A percentile compares a stretch with the other conserved stretches of the same genome.
Conservation (phyloP, 2,797 vertebrate genomes). For the Rhynchotus rufescens region DNA sequence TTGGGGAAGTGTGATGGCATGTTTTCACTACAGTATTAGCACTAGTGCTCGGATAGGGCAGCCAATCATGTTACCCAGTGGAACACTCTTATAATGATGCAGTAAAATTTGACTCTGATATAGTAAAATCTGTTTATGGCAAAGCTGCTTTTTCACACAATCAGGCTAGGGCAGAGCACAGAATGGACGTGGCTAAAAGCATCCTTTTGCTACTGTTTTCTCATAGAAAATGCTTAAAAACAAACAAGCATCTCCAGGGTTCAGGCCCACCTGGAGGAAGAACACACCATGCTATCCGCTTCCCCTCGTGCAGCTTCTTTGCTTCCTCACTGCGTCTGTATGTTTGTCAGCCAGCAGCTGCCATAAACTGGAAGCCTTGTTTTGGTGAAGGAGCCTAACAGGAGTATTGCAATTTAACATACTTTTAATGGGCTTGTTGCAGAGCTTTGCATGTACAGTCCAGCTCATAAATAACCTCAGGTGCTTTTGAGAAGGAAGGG, state of each 20-base stretch:
- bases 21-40: constrained; percentile 69
- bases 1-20: constrained; percentile 81
- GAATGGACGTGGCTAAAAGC: not conserved
- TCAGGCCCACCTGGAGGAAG: constrained; percentile 8
- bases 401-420: constrained; percentile 55
- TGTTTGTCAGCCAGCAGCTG: not conserved
- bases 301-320: not conserved
- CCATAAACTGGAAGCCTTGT: constrained; percentile 35
- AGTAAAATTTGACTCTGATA: constrained; percentile 87
- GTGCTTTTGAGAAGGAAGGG: constrained; percentile 2
- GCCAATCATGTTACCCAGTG: constrained; percentile 77
- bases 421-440: constrained; percentile 4
- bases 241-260: constrained; percentile 18
- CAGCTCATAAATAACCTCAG: constrained; percentile 10
- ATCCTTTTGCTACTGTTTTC: not conserved
- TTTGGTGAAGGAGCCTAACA: constrained; percentile 20
- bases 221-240: not conserved
- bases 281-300: not conserved
- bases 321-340: not conserved
- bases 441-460: constrained; percentile 20
- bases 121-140: constrained; percentile 87
- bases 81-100: constrained; percentile 83
- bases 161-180: constrained; percentile 41
- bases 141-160: constrained; percentile 80
- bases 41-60: constrained; percentile 66